phyloP scores from a whole-genome alignment of 2,797 vertebrate species.

The Gambelia wislizenii region DNA sequence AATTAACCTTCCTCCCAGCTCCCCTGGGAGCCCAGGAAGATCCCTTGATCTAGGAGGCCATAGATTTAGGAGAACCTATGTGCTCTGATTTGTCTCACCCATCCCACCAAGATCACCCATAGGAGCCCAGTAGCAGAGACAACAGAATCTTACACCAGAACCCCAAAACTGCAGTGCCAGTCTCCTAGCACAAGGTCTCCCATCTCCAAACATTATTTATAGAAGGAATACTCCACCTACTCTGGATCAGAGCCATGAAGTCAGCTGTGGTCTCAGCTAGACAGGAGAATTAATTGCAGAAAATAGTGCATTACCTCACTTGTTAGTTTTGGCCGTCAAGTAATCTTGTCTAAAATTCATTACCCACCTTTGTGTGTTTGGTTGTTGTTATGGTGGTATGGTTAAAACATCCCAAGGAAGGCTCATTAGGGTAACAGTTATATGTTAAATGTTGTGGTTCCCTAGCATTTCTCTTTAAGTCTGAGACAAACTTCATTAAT shows the following conservation, averaged over 20 bases:
- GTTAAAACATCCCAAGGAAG: background rate
- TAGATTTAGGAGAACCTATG: background rate
- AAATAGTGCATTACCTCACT: too few species aligned
- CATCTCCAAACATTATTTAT: too few species aligned
- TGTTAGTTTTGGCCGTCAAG: background rate
- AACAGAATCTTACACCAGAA: too few species aligned
- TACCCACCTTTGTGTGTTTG: background rate
- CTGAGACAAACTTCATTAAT: background rate
- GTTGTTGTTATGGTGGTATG: background rate
- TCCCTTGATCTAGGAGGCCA: background rate
- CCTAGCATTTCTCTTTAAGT: background rate
- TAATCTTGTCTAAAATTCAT: background rate
- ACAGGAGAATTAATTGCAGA: too few species aligned
- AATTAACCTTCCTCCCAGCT: too few species aligned
- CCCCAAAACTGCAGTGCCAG: too few species aligned
- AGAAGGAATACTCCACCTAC: too few species aligned
- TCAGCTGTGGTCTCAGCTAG: too few species aligned
- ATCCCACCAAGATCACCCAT: background rate
- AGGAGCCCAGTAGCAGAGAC: background rate
- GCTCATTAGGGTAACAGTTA: background rate
- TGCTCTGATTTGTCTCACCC: background rate
- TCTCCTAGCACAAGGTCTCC: background rate
- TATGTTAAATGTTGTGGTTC: background rate
- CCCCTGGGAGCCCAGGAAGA: too few species aligned
- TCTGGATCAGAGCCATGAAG: background rate